Conservation (phyloP, 2,797 vertebrate species). For the Stomatorhinus walkeri region DNA sequence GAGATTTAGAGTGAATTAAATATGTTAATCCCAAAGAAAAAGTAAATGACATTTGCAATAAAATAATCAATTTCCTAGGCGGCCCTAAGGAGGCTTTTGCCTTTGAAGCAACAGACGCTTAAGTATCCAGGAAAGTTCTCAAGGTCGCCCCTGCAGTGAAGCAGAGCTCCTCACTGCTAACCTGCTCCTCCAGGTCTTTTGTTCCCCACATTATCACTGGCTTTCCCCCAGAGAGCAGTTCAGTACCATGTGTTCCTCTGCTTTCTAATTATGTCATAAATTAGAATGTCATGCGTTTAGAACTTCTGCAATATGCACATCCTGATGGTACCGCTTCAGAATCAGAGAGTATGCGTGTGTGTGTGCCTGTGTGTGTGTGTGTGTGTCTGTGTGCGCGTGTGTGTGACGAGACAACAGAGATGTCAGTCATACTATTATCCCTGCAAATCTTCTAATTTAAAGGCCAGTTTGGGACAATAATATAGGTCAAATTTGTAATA, state of each 20-base stretch:
- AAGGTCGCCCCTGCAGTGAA: conserved; percentile 63
- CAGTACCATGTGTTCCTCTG: conserved; percentile 67
- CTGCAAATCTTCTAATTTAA: neutral
- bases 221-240: conserved; percentile 48
- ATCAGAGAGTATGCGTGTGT: conserved; percentile 22
- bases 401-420: neutral
- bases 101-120: conserved; percentile 64
- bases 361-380: conserved; percentile 5
- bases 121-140: conserved; percentile 59
- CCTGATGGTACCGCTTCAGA: conserved; percentile 23
- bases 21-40: conserved; percentile 78
- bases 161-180: conserved; percentile 52
- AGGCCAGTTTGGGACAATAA: neutral
- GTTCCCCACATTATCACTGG: conserved; percentile 58
- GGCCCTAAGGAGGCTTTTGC: conserved; percentile 71
- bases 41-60: conserved; percentile 77
- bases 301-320: conserved; percentile 45
- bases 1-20: conserved; percentile 77
- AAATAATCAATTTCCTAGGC: conserved; percentile 78
- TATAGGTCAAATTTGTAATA: neutral
- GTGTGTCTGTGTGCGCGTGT: neutral
- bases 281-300: conserved; percentile 47
- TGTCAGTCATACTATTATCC: neutral
- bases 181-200: conserved; percentile 63
- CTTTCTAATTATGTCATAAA: conserved; percentile 67